phyloP scores from a whole-genome alignment of 1,140 invertebrate genomes.

The Papilio polytes region DNA sequence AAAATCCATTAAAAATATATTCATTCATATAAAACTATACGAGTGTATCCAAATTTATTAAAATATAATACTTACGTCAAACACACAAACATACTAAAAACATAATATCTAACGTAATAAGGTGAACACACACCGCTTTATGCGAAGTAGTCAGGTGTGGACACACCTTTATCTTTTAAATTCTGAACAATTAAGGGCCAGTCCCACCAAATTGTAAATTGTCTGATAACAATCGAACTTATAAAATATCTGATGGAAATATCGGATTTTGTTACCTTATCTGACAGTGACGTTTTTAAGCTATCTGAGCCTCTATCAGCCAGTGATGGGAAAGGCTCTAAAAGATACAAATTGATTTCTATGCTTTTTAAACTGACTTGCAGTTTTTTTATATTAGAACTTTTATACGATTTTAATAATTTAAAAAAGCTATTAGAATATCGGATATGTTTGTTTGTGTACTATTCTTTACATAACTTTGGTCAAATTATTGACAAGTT shows the following conservation, averaged over 20 bases:
- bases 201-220: too few species aligned
- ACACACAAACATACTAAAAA: not conserved
- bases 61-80: slow-evolving; percentile 31
- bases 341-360: not conserved
- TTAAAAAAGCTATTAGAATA: not conserved
- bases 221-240: too few species aligned
- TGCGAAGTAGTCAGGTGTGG: not conserved
- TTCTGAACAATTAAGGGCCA: too few species aligned
- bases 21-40: slow-evolving; percentile 15
- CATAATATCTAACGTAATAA: not conserved
- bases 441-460: not conserved
- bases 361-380: not conserved
- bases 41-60: slow-evolving; percentile 6
- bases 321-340: too few species aligned
- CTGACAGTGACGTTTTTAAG: too few species aligned
- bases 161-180: not conserved
- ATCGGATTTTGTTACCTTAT: too few species aligned
- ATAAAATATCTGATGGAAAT: too few species aligned
- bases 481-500: not conserved
- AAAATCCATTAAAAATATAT: slow-evolving; percentile 17
- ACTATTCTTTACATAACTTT: not conserved
- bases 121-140: not conserved
- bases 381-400: not conserved
- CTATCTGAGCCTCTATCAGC: too few species aligned
- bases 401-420: not conserved